Conservation (phyloP, 1,140 invertebrate species). For the Caenorhabditis briggsae region DNA sequence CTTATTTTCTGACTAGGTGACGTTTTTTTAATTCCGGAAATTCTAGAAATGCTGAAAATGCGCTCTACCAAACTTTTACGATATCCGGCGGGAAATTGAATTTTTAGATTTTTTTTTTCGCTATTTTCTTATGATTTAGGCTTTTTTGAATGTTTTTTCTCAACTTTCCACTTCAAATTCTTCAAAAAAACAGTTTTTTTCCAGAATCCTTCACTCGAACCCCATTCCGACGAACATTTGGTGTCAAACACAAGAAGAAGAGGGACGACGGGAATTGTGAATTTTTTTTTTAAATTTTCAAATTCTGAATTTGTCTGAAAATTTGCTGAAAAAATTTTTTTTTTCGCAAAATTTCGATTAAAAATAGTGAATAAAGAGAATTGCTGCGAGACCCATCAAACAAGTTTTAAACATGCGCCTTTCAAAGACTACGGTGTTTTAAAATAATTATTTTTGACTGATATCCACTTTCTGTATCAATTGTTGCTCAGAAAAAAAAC, state of each 20-base stretch:
- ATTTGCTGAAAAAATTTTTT: not conserved
- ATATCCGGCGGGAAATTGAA: no score
- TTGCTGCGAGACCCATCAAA: not conserved
- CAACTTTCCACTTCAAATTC: not conserved
- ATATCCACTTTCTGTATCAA: no score
- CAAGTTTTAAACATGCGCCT: not conserved
- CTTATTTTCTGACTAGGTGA: no score
- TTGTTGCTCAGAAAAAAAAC: no score
- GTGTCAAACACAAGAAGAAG: conserved; percentile 22
- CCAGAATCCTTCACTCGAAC: conserved; percentile 20
- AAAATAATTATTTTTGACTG: no score
- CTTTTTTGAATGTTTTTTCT: not conserved
- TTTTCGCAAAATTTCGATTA: not conserved
- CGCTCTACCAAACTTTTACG: no score
- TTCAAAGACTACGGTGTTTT: no score
- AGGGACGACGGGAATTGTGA: conserved; percentile 3
- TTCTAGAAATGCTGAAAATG: no score
- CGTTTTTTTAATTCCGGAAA: no score
- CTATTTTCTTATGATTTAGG: no score
- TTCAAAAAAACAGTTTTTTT: not conserved
- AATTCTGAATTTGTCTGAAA: not conserved
- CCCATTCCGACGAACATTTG: not conserved
- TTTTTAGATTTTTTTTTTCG: no score
- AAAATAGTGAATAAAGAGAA: not conserved
- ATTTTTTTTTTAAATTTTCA: not conserved